phyloP scores from a whole-genome alignment of 2,888 invertebrate genomes.

The Drosophila longiperda region DNA sequence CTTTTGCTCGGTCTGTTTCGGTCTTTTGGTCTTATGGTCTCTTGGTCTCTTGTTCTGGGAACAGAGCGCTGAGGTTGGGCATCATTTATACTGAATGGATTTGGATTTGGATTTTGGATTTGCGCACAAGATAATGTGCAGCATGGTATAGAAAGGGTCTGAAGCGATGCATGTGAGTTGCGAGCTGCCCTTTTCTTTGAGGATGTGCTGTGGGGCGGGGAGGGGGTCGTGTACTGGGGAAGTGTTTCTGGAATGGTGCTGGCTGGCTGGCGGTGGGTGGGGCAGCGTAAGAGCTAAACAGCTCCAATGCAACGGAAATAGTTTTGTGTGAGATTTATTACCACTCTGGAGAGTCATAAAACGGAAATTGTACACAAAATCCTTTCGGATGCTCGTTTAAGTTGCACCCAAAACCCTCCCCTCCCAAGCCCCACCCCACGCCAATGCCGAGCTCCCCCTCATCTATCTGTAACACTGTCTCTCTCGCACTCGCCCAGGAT shows the following conservation, averaged over 20 bases:
- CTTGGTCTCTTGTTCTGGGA: conserved; percentile 3
- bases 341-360: conserved; percentile 85
- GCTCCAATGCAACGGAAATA: conserved; percentile 84
- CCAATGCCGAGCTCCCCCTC: background rate
- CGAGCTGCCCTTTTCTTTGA: background rate
- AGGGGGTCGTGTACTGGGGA: too few species aligned
- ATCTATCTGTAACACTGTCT: conserved; percentile 11
- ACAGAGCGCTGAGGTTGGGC: conserved; percentile 29
- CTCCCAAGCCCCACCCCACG: background rate
- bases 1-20: conserved; percentile 4
- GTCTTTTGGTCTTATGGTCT: conserved; percentile 1
- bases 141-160: conserved; percentile 20
- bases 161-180: conserved; percentile 58
- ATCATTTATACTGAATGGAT: conserved; percentile 80
- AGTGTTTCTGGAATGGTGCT: background rate
- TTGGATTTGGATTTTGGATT: conserved; percentile 76
- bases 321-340: conserved; percentile 85
- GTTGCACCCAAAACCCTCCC: conserved; percentile 52
- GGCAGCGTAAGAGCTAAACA: conserved; percentile 59
- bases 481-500: conserved; percentile 22
- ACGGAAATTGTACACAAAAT: conserved; percentile 85
- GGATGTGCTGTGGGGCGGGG: too few species aligned
- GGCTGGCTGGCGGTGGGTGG: background rate
- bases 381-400: conserved; percentile 82
- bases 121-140: conserved; percentile 78